phyloP scores from a whole-genome alignment of 30 jellyfish, hydroid and myxozoan species.

The Pelagia noctiluca region DNA sequence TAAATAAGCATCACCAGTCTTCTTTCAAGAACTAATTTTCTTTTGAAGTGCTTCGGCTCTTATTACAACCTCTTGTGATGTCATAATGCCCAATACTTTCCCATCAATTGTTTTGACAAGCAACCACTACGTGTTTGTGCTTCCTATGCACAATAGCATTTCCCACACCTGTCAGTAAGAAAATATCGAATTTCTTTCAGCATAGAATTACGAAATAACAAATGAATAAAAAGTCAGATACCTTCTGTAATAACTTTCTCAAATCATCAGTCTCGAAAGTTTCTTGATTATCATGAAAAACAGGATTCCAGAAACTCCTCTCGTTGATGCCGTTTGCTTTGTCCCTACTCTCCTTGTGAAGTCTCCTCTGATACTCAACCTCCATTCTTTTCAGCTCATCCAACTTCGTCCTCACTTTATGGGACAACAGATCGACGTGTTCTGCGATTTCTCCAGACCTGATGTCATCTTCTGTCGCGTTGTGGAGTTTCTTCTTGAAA shows the following conservation, averaged over 20 bases:
- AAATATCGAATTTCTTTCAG: no score
- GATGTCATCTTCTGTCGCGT: slow-evolving; percentile 92
- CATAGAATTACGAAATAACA: no score
- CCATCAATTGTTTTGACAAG: no score
- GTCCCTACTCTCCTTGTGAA: slow-evolving; percentile 78
- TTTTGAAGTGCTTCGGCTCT: no score
- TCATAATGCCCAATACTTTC: no score
- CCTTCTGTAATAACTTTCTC: slow-evolving; percentile 83
- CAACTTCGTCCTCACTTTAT: slow-evolving; percentile 73
- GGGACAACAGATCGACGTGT: slow-evolving; percentile 65
- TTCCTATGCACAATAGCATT: no score
- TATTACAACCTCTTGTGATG: no score
- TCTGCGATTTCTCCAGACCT: slow-evolving; percentile 83
- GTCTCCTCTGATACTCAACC: slow-evolving; percentile 82
- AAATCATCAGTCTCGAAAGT: slow-evolving; percentile 81
- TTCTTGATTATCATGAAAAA: slow-evolving; percentile 81
- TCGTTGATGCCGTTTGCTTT: slow-evolving; percentile 76
- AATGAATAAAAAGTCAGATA: neutral
- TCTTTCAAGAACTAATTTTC: no score
- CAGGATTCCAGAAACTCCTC: slow-evolving; percentile 89
- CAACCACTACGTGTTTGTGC: no score
- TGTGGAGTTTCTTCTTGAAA: slow-evolving; percentile 74
- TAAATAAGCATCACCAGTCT: no score
- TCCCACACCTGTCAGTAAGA: no score
- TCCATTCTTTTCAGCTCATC: slow-evolving; percentile 92